Evolutionary conservation across 2,113 vertebrate genomes (phyloP).

Genomic region (Genyomyrus donnyi): DNA sequence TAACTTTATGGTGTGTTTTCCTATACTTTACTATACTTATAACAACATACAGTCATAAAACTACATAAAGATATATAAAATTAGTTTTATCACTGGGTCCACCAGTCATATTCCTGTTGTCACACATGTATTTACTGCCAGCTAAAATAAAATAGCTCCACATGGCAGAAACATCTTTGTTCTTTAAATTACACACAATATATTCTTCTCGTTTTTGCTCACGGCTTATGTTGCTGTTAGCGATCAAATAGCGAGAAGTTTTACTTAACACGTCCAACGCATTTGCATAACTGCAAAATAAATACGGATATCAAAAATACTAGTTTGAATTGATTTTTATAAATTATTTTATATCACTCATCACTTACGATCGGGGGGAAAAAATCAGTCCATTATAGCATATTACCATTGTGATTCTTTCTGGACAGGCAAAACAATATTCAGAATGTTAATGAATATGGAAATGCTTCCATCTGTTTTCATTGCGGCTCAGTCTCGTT

Average conservation of each 20-base stretch:
- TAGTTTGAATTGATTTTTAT: background rate
- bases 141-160: background rate
- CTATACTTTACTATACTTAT: background rate
- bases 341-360: background rate
- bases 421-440: background rate
- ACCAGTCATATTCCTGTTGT: background rate
- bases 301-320: background rate
- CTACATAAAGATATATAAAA: background rate
- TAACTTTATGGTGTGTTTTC: background rate
- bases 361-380: background rate
- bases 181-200: background rate
- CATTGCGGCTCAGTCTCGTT: background rate
- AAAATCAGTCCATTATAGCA: background rate
- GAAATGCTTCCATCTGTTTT: background rate
- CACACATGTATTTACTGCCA: background rate
- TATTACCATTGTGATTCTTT: background rate
- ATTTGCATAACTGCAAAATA: background rate
- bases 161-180: background rate
- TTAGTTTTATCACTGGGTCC: background rate
- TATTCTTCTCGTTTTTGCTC: background rate
- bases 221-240: background rate
- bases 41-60: background rate
- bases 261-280: background rate
- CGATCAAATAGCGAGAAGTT: background rate
- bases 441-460: background rate